phyloP scores from a whole-genome alignment of 2,888 invertebrate genomes.

The Sminthurides aquaticus region DNA sequence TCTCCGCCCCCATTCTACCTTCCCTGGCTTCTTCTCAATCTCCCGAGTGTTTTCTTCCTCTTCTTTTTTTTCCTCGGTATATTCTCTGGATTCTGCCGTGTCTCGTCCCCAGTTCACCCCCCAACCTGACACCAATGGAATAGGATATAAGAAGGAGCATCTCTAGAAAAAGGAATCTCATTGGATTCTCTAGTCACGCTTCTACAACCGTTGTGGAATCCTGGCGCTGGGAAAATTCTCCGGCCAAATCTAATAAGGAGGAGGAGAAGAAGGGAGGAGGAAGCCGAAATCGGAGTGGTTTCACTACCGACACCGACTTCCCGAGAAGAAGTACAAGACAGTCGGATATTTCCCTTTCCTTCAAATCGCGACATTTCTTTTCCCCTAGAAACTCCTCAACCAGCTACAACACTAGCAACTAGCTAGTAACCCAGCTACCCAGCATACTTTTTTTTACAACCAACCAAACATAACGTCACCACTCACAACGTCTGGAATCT shows the following conservation, averaged over 20 bases:
- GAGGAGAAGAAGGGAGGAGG: neutral
- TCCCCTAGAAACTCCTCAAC: too few relatives aligned
- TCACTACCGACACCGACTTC: too few relatives aligned
- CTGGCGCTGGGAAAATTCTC: neutral
- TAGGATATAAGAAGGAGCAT: too few relatives aligned
- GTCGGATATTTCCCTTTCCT: neutral
- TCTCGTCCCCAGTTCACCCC: too few relatives aligned
- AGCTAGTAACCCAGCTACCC: too few relatives aligned
- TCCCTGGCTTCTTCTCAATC: neutral
- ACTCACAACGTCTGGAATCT: too few relatives aligned
- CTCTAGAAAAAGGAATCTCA: neutral
- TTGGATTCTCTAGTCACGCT: neutral
- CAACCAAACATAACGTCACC: too few relatives aligned
- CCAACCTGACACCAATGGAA: too few relatives aligned
- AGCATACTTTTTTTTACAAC: too few relatives aligned
- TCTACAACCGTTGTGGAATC: neutral
- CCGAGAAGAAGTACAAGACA: too few relatives aligned
- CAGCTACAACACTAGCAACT: too few relatives aligned
- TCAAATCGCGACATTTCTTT: neutral
- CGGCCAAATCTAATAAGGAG: neutral
- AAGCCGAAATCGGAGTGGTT: neutral
- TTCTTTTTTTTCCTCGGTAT: neutral
- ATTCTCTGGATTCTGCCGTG: too few relatives aligned
- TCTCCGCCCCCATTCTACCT: neutral
- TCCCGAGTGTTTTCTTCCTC: neutral